Evolutionary conservation across 2,888 invertebrate genomes (phyloP).

Genomic region (Caenorhabditis afra): DNA sequence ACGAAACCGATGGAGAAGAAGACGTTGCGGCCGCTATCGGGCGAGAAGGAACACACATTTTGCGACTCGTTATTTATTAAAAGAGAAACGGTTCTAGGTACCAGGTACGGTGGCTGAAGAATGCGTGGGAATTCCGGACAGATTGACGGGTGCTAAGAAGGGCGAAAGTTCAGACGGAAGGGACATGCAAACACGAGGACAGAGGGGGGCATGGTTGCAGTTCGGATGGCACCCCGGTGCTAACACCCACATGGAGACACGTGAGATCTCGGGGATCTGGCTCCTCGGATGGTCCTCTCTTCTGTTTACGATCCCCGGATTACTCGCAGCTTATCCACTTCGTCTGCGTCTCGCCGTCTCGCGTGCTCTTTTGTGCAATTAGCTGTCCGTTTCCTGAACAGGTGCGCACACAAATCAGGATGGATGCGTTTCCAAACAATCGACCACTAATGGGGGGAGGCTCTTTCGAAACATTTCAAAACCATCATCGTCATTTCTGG

Average conservation of each 20-base stretch:
- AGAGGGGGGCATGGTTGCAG: too few relatives aligned
- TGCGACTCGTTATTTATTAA: slow-evolving; percentile 32
- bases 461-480: slow-evolving; percentile 3
- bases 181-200: too few relatives aligned
- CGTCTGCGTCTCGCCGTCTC: slow-evolving; percentile 14
- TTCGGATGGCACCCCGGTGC: too few relatives aligned
- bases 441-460: neutral
- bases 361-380: slow-evolving; percentile 32
- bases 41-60: slow-evolving; percentile 46
- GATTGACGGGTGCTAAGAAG: slow-evolving; percentile 4
- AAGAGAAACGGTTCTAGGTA: neutral
- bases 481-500: neutral
- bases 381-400: slow-evolving; percentile 40
- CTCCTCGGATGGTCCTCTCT: too few relatives aligned
- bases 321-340: slow-evolving; percentile 32
- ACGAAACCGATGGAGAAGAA: too few relatives aligned
- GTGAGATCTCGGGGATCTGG: too few relatives aligned
- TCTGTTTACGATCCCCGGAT: slow-evolving; percentile 15
- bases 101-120: neutral
- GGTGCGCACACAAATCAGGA: slow-evolving; percentile 41
- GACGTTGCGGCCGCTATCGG: neutral
- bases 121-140: slow-evolving; percentile 18
- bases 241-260: too few relatives aligned
- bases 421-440: slow-evolving; percentile 5
- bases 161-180: slow-evolving; percentile 1